These are phyloP conservation scores for Serrognathus titanus DNA, from an alignment of 2,888 invertebrate genomes.

Conservation along the genomic window DNA sequence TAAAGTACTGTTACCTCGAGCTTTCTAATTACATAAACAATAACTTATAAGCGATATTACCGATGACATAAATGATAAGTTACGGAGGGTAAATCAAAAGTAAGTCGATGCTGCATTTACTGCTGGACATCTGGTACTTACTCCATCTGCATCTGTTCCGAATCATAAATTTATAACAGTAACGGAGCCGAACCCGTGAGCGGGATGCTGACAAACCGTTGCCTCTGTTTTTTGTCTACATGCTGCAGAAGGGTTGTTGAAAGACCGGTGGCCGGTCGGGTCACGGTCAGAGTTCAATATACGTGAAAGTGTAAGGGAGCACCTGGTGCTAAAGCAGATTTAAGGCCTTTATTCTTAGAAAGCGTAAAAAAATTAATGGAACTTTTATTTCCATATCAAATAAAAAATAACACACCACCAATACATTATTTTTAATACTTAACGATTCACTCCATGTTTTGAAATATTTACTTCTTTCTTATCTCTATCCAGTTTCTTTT, in stretches of 20 bases:
- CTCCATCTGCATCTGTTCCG: conserved; percentile 22
- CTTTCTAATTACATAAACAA: conserved; percentile 17
- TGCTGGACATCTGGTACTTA: conserved; percentile 30
- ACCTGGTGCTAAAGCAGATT: conserved; percentile 4
- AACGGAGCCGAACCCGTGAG: conserved; percentile 21
- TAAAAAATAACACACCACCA: too few relatives aligned
- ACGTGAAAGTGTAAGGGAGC: neutral
- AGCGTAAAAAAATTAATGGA: too few relatives aligned
- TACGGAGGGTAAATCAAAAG: conserved; percentile 18
- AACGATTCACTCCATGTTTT: too few relatives aligned
- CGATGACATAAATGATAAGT: conserved; percentile 28
- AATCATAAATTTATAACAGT: conserved; percentile 31
- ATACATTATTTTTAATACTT: too few relatives aligned
- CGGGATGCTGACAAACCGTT: conserved; percentile 25
- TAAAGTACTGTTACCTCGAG: conserved; percentile 1
- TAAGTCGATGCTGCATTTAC: conserved; percentile 16
- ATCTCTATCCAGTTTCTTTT: too few relatives aligned
- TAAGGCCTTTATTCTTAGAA: neutral
- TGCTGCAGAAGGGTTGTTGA: conserved; percentile 21
- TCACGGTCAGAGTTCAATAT: conserved; percentile 27
- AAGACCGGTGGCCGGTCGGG: conserved; percentile 30
- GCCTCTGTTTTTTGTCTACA: conserved; percentile 13
- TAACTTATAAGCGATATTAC: conserved; percentile 21
- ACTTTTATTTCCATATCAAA: too few relatives aligned
- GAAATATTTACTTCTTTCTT: too few relatives aligned